Percentiles rank a stretch among this genome's conserved stretches.
Conservation (phyloP, 2,888 invertebrate species). For the Cryptophagus acutangulus region DNA sequence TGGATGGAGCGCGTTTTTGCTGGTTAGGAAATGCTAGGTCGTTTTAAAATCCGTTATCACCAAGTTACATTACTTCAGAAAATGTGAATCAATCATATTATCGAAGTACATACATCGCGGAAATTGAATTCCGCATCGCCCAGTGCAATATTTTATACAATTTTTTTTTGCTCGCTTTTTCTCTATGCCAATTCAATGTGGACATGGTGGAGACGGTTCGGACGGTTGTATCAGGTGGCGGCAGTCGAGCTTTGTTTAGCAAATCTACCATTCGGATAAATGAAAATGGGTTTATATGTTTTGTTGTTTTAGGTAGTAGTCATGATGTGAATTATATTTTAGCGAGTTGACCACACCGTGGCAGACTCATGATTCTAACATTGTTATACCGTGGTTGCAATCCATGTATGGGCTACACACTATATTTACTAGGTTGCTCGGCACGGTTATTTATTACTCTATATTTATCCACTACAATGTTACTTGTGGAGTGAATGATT, state of each 20-base stretch:
- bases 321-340: not conserved
- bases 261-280: not conserved
- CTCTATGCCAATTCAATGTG: not conserved
- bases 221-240: not conserved
- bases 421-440: no score
- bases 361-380: conserved; percentile 1
- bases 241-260: not conserved
- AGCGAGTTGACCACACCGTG: conserved; percentile 1
- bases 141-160: conserved; percentile 24
- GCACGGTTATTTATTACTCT: not conserved
- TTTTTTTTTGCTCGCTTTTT: conserved; percentile 16
- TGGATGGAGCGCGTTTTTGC: no score
- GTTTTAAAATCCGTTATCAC: conserved; percentile 21
- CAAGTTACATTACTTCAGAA: conserved; percentile 25
- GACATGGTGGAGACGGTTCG: not conserved
- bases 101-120: conserved; percentile 25
- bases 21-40: no score
- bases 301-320: no score
- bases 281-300: not conserved
- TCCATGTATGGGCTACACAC: no score
- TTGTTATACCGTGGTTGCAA: conserved; percentile 1
- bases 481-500: no score
- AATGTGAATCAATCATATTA: conserved; percentile 33
- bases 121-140: conserved; percentile 32
- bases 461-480: not conserved